Percentiles rank a stretch among this genome's conserved stretches.
Conservation (phyloP, 2,888 invertebrate genomes). For the Zygothrica quintamaculata region DNA sequence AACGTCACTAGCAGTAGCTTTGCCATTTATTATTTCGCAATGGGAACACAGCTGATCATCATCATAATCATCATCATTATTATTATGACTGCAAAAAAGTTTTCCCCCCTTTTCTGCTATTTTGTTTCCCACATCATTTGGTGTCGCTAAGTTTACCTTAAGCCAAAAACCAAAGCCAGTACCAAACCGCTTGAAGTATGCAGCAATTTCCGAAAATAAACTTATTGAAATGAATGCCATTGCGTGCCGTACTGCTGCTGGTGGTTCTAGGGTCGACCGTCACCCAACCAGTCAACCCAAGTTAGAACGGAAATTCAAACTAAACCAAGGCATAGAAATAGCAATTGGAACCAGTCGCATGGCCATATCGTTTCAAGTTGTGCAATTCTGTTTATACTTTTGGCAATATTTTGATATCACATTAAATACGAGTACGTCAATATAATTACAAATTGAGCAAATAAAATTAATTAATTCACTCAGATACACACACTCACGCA, state of each 20-base stretch:
- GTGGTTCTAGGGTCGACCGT: too few relatives aligned
- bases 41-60: conserved; percentile 48
- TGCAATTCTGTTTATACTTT: conserved; percentile 28
- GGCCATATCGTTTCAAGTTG: conserved; percentile 12
- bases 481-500: background rate
- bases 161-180: conserved; percentile 23
- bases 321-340: background rate
- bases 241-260: conserved; percentile 61
- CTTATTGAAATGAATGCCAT: conserved; percentile 56
- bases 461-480: conserved; percentile 34
- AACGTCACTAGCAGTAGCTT: conserved; percentile 37
- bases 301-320: too few relatives aligned
- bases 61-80: conserved; percentile 36
- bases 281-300: background rate
- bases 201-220: conserved; percentile 75
- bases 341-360: conserved; percentile 1
- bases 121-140: conserved; percentile 35
- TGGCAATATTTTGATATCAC: conserved; percentile 31
- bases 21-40: conserved; percentile 63
- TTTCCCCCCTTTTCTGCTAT: conserved; percentile 11
- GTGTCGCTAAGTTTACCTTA: conserved; percentile 29
- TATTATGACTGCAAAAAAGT: conserved; percentile 46
- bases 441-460: conserved; percentile 53
- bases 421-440: conserved; percentile 58
- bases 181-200: conserved; percentile 69